Base-by-base conservation (phyloP, 2,888 invertebrate genomes). In the Pyrocoelia pectoralis region DNA sequence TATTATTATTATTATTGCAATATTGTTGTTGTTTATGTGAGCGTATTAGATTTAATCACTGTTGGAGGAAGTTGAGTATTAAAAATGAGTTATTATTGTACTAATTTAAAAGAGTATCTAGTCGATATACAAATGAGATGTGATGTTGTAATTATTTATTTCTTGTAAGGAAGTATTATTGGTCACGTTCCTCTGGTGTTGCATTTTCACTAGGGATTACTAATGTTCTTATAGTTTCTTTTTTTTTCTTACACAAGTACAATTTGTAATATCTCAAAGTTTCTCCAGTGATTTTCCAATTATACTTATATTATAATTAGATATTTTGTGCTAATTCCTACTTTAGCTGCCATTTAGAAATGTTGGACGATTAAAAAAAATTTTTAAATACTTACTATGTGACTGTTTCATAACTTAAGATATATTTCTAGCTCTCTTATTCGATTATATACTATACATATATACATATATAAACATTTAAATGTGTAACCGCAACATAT, bases 401-500 rank as follows among this genome's bases (percentile, higher is more conserved):
- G 76, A 76, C 76, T 76, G 76, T 76, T 77, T 71, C 72, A 73
- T 67, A 73, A 72, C 72, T 70, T 72, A 73, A 74, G 73, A 73
- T 70, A 74, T 75, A 73, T 77, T 77, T 76, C 74, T 74, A 76
- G 76, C 76, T 77, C 77, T 78, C 77, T 77, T 61, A 61, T 65
- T 57, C 61, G 54, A 65, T 61, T 61, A 61, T 58, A 65, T 55
- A 73, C 38, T 17, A 46, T 70, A 63, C 58, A 56, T 33, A 56
- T 48, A 48, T 29, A 17, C 46, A 46, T 46, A 46, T 46, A 46
- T 46, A 57, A 33, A 62, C 52, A 73, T 69, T 65, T 68, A 67
- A 71, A 71, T 73, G 64, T 75, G 69, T 76, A 77, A 74, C 75
- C 74, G 73, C 74, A 70, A 72, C 58, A 41, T 74, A 71, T 64